Evolutionary conservation across 2,888 invertebrate species (phyloP), one percentile per base, ranked within the genome.

Genomic region (Bombyx huttoni): DNA sequence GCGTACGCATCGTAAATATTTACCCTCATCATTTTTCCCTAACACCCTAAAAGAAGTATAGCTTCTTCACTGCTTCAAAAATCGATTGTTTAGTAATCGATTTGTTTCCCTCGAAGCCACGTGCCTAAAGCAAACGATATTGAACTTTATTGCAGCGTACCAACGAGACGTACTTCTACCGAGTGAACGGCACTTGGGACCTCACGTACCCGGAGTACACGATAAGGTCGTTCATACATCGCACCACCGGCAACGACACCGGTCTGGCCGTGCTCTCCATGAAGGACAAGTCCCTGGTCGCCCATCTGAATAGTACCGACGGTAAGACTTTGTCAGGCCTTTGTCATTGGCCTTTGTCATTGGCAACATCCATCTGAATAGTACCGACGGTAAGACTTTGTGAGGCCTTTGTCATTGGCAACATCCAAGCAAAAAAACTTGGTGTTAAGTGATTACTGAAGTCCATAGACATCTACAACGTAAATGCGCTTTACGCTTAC

Each of bases 111-210:
- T 52, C 12, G 5, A 10, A 47, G n/a, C 24, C 47, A 7, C n/a
- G 0, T 45, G 33, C 24, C 14, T 49, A 8, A 48, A 48, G 5
- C 24, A 24, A 24, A 24, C 24, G 24, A 54, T 13, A 46, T n/a
- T 9, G 49, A 49, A 8, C 35, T 49, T 49, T 34, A 49, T 68
- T 65, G 9, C 63, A 92, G 91, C 89, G 91, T 46, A 81, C 81
- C 50, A 90, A 91, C 52, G 91, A 91, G 33, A 90, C 92, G 0
- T 90, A 91, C 75, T 91, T 61, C 89, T 93, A 55, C 89, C 91
- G 81, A 85, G 91, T 82, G 88, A 94, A 84, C 81, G 94, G 68
- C 86, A 94, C 89, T 67, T 94, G 78, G 94, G 93, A 60, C 87
- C 90, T 84, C 69, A 89, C 90, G 58, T 88, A 83, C 56, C 85